Base-by-base conservation (phyloP, 1,140 invertebrate genomes). In the Meloidogyne floridensis region DNA sequence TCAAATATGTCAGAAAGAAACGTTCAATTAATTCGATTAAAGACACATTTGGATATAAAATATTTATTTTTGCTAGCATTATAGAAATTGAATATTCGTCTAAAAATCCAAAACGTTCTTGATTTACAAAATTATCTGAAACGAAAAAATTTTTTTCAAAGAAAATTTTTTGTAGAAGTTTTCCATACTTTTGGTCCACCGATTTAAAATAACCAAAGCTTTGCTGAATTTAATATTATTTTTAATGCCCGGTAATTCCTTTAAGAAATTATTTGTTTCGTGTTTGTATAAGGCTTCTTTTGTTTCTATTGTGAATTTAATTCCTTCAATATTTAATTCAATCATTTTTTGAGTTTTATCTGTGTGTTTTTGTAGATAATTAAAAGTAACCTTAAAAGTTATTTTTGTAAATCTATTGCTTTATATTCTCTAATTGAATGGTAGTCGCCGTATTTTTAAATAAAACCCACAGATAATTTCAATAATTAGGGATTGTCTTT, bases 1-100 rank as follows among this genome's bases (percentile, higher is more conserved):
- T 77, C 15, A 69, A 53, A 77, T 59, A 77, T 56, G 75, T 77
- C 18, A 77, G 32, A 77, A 77, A 77, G 53, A 77, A 77, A 56
- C 43, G 15, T 77, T 77, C 47, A 47, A 77, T n/a, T 77, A 77
- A 47, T 43, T 42, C 32, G 8, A 69, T 56, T 42, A 77, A 56
- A 8, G 51, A 43, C 15, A 69, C n/a, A 77, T 59, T 77, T 77
- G 75, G 75, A 43, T 77, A 77, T 69, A 77, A 77, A 77, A 77
- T 3, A 7, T 65, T 42, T 9, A 54, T 47, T 56, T 77, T 77
- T 7, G 15, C 51, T n/a, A 77, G 32, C 75, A 77, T 77, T 77
- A 77, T 7, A 43, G 8, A 54, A 32, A 77, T 65, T 69, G 42
- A 15, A 8, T 54, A 42, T 15, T 65, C 13, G 9, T 77, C 51